Base-by-base conservation (phyloP, 2,113 vertebrate genomes). In the Pomatorhinus ruficollis region DNA sequence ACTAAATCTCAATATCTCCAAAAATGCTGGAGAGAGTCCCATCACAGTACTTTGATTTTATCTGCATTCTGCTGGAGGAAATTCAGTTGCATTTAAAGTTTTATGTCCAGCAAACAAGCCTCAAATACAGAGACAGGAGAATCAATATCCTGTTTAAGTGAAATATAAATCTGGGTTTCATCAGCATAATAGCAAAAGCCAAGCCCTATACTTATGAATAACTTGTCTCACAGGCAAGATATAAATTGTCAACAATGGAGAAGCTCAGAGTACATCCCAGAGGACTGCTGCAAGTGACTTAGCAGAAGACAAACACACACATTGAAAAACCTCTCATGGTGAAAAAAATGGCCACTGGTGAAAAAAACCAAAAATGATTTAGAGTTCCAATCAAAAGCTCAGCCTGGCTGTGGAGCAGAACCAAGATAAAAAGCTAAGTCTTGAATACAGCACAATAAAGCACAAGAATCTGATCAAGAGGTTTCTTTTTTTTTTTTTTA, bases 81-180 rank as follows among this genome's bases (percentile, higher is more conserved):
- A 95, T 95, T 83, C 89, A 94, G 89, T 86, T 93, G 86, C 86
- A 87, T 92, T 97, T 92, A 70, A 95, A 94, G 89, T 93, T 97
- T 97, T 94, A 94, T 74, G 93, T 89, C 83, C 71, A 92, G 88
- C 78, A 95, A 97, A 96, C 85, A 96, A 89, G 83, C 31, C 52
- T 93, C 91, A 94, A 86, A 95, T 54, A 57, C 50, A 77, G 95
- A 97, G 93, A 87, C 69, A 95, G 95, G 52, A 96, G 61, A 95
- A 96, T 97, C 97, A 96, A 94, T 97, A 95, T 74, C 20, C 37
- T 88, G 84, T 94, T 96, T 95, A 94, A 95, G 92, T 89, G 93
- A 97, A 97, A 96, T 92, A 93, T 96, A 97, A 96, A 96, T 95
- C 95, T 95, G 74, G 61, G 82, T 91, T 93, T 89, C 93, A 94